These are phyloP conservation scores for Eristalis tenax DNA, from an alignment of 2,888 invertebrate species.

Conservation along the genomic window DNA sequence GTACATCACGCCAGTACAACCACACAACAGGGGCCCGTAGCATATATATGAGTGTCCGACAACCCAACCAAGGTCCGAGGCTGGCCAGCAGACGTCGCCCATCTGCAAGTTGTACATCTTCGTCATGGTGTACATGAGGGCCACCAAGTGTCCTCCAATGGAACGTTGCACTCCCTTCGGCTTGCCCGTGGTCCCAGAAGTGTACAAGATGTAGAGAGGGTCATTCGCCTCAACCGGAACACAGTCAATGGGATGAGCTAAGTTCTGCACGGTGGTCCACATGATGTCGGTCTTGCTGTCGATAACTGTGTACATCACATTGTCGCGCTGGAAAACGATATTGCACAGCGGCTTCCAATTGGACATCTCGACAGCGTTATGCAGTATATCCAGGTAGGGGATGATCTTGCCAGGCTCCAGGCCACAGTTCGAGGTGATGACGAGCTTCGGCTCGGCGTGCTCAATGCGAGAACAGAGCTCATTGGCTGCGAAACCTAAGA, in stretches of 20 bases:
- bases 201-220: conserved; percentile 95
- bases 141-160: conserved; percentile 93
- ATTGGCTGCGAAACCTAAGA: conserved; percentile 91
- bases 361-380: conserved; percentile 87
- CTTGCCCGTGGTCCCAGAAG: conserved; percentile 91
- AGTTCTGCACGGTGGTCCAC: conserved; percentile 88
- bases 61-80: conserved; percentile 90
- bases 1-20: conserved; percentile 90
- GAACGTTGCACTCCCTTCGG: conserved; percentile 92
- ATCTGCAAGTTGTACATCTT: conserved; percentile 89
- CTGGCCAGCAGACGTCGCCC: conserved; percentile 95
- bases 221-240: conserved; percentile 94
- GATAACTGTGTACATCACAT: conserved; percentile 84
- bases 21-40: conserved; percentile 92
- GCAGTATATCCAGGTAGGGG: conserved; percentile 80
- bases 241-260: conserved; percentile 88
- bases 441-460: conserved; percentile 93
- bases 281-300: conserved; percentile 86
- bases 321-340: conserved; percentile 90
- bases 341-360: conserved; percentile 89
- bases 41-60: conserved; percentile 97
- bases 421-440: conserved; percentile 95
- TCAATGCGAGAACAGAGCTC: conserved; percentile 93
- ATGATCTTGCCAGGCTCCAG: conserved; percentile 93
- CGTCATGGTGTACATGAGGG: conserved; percentile 92